phyloP scores from a whole-genome alignment of 2,888 invertebrate genomes.

The Calameuta idolon region DNA sequence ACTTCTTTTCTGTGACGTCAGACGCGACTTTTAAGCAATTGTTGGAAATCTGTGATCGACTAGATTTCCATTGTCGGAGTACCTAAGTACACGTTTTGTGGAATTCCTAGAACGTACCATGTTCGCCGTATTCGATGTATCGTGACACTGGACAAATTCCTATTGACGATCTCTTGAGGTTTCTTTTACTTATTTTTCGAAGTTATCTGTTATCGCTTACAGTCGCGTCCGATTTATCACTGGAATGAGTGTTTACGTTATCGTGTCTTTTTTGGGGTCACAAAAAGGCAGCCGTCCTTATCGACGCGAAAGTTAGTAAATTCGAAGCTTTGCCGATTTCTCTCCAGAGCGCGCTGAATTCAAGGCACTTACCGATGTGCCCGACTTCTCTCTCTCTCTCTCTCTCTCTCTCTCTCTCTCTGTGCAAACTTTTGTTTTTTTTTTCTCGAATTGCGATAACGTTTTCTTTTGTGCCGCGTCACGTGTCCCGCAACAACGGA shows the following conservation, averaged over 20 bases:
- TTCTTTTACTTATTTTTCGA: not conserved
- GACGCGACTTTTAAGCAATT: no score
- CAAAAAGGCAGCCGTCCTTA: not conserved
- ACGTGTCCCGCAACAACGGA: not conserved
- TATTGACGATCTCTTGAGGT: no score
- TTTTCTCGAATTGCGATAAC: not conserved
- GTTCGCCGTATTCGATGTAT: not conserved
- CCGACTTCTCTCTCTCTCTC: not conserved
- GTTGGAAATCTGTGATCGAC: not conserved
- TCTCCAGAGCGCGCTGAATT: not conserved
- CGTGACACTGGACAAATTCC: no score
- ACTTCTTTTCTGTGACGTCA: no score
- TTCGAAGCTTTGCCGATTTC: not conserved
- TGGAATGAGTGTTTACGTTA: constrained; percentile 12
- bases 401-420: no score
- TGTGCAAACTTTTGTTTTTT: no score
- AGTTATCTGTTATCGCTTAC: not conserved
- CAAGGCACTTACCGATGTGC: not conserved
- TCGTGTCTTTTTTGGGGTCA: constrained; percentile 6
- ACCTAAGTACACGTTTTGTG: no score
- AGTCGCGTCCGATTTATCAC: constrained; percentile 16
- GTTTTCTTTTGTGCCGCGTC: not conserved
- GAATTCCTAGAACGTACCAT: not conserved
- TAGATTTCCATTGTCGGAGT: not conserved
- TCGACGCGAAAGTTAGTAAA: constrained; percentile 13